Evolutionary conservation across 2,797 vertebrate species (phyloP), one percentile per base, ranked within the genome.

Genomic region (Centroberyx gerrardi): DNA sequence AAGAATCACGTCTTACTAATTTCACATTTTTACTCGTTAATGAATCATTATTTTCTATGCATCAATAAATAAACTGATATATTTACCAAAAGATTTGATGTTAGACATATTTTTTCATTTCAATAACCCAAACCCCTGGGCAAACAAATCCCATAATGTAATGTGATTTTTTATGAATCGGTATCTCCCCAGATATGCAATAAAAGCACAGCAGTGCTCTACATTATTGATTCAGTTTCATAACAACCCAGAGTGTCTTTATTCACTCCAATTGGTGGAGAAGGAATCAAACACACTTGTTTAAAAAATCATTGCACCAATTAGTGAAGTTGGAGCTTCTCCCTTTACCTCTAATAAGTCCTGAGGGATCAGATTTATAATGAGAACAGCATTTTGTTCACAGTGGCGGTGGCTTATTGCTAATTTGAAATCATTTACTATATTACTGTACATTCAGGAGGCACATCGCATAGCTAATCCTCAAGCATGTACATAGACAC

Each of bases 401-500:
- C 95, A 14, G 91, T 78, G 93, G 94, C 92, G 60, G 36, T 53
- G 74, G 33, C 74, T 85, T 84, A 86, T 88, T 84, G 74, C 70
- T 86, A 68, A 88, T 90, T 83, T 96, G 92, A 96, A 96, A 96
- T 97, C 90, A 96, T 96, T 96, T 95, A 94, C 95, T 96, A 91
- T 95, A 96, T 96, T 96, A 94, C 94, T 2, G 33, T 74, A 68
- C 46, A 60, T 62, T 81, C 33, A 68, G 65, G 48, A 72, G 62
- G 53, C 77, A 62, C 63, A 54, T 82, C 55, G 44, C 27, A 64
- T 53, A 68, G 77, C 59, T 36, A 36, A 67, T 63, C 60, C 68
- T 63, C 48, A 51, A 31, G 60, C 79, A 66, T 86, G 65, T 70
- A 59, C 76, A 87, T 76, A 82, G 71, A 67, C 58, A 65, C 62